Conservation (phyloP, 2,113 vertebrate species). For the Carettochelys insculpta region DNA sequence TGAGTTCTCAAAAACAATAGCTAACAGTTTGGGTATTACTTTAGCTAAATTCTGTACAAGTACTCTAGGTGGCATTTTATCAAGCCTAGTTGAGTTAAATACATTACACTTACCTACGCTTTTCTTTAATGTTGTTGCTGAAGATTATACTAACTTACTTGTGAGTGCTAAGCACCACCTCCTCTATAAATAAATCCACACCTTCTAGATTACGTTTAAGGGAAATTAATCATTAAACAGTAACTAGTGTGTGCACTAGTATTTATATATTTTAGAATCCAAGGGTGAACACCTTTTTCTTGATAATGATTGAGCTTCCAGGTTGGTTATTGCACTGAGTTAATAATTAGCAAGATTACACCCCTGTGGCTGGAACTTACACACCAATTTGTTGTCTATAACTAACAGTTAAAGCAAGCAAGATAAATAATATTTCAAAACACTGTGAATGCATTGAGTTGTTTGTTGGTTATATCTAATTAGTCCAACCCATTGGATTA, state of each 20-base stretch:
- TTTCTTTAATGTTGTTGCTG: background rate
- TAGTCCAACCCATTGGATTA: background rate
- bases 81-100: background rate
- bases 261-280: background rate
- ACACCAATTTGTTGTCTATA: background rate
- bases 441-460: background rate
- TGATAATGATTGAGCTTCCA: background rate
- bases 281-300: background rate
- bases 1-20: background rate
- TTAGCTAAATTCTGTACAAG: background rate
- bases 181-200: background rate
- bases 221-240: background rate
- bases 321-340: background rate
- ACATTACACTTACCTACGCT: background rate
- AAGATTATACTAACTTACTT: background rate
- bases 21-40: background rate
- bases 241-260: background rate
- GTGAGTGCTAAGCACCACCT: background rate
- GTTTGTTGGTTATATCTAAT: background rate
- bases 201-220: background rate
- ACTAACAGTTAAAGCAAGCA: background rate
- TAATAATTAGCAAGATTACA: background rate
- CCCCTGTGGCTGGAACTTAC: background rate
- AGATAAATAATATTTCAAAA: background rate
- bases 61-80: background rate